These are phyloP conservation scores for Microplitis demolitor DNA, from an alignment of 1,140 invertebrate genomes.

Conservation along the genomic window DNA sequence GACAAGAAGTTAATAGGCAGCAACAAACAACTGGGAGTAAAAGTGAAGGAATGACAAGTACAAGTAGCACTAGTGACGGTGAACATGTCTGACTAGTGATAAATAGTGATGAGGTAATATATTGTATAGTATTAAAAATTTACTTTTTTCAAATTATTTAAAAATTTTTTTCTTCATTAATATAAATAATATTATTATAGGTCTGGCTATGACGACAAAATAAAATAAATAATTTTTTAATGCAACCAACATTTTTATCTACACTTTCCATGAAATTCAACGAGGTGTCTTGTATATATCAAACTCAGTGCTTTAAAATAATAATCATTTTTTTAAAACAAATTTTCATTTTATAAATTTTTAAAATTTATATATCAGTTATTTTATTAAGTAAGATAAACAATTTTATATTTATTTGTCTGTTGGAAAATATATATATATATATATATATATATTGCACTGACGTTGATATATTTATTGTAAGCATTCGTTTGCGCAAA, in stretches of 20 bases:
- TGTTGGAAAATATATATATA: no score
- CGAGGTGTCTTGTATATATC: background rate
- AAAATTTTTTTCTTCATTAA: no score
- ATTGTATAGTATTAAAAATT: no score
- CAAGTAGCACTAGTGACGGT: background rate
- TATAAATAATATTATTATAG: background rate
- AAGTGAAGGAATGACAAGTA: slow-evolving; percentile 1
- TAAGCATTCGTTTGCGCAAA: background rate
- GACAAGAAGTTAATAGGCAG: slow-evolving; percentile 4
- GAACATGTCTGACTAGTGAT: slow-evolving; percentile 21
- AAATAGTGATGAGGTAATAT: background rate
- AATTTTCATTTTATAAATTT: background rate
- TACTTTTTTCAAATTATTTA: no score
- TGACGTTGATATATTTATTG: background rate
- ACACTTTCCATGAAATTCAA: background rate
- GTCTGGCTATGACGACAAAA: slow-evolving; percentile 4
- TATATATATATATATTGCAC: no score
- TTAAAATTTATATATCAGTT: background rate
- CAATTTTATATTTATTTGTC: no score
- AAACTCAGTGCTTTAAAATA: background rate
- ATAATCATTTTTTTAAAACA: background rate
- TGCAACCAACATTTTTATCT: background rate
- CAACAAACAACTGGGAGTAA: background rate
- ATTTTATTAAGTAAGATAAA: background rate
- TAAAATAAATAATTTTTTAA: background rate